phyloP scores from a whole-genome alignment of 2,797 vertebrate species.

The Catamblyrhynchus diadema region DNA sequence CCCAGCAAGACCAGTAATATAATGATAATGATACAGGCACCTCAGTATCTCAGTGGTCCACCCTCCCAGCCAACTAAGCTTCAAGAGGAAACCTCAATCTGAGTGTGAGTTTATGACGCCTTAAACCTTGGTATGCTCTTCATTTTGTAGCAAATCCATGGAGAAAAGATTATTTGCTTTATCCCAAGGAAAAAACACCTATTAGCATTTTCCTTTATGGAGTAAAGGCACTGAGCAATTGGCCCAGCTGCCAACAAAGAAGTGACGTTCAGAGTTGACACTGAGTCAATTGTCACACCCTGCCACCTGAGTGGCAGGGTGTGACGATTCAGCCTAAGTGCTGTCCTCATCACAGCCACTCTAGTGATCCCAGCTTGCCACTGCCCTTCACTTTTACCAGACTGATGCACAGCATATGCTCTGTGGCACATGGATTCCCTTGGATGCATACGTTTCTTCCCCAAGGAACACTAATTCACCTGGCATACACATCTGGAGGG shows the following conservation, averaged over 20 bases:
- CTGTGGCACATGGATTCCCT: neutral
- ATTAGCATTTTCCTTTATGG: neutral
- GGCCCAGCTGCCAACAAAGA: neutral
- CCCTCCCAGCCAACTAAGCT: neutral
- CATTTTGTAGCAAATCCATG: neutral
- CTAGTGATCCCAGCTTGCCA: neutral
- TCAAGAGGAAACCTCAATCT: neutral
- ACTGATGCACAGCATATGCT: fast-evolving
- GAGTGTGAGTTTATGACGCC: neutral
- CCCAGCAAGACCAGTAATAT: neutral
- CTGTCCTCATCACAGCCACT: neutral
- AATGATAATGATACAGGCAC: neutral
- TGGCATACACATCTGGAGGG: fast-evolving
- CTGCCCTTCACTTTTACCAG: neutral
- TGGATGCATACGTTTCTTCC: neutral
- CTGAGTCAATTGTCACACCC: too few species aligned
- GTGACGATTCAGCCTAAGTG: neutral
- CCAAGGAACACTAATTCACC: neutral
- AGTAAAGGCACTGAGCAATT: neutral
- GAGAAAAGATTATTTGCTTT: neutral
- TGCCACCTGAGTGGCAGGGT: neutral
- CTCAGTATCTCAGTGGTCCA: fast-evolving
- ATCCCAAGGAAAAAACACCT: neutral
- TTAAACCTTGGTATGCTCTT: neutral
- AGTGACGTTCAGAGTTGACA: neutral